These are phyloP conservation scores for Tragelaphus imberbis DNA, from an alignment of 2,113 vertebrate species.

Conservation along the genomic window DNA sequence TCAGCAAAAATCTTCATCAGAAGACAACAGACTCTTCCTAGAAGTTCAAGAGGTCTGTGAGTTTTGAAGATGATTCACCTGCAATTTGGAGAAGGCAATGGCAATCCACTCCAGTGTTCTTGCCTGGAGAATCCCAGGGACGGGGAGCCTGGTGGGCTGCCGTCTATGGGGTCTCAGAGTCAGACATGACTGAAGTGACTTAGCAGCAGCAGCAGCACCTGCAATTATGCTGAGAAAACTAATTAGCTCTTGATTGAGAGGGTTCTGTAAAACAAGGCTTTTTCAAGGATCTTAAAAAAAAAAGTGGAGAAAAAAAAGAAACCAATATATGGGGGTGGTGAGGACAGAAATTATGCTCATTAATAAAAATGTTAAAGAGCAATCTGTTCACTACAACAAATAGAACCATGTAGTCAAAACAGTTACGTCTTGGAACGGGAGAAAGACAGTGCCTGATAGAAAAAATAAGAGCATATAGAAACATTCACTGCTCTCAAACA, in stretches of 20 bases:
- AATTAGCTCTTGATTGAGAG: neutral
- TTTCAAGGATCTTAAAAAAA: neutral
- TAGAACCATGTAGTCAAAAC: neutral
- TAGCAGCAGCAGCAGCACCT: neutral
- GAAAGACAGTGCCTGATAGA: neutral
- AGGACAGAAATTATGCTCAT: neutral
- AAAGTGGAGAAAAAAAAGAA: neutral
- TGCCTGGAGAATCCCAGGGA: neutral
- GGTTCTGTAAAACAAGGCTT: neutral
- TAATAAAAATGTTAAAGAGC: slow-evolving; percentile 15
- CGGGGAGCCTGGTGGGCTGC: rapidly evolving
- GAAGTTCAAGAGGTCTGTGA: neutral
- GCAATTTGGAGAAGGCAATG: neutral
- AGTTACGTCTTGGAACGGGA: neutral
- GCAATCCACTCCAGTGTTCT: neutral
- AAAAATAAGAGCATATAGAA: neutral
- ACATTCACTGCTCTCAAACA: neutral
- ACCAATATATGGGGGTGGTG: neutral
- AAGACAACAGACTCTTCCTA: neutral
- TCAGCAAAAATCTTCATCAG: neutral
- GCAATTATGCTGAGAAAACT: neutral
- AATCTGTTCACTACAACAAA: neutral
- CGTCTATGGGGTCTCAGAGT: neutral
- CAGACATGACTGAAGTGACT: rapidly evolving
- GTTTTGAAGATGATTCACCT: neutral